Percentiles rank a stretch among this genome's conserved stretches.
These are phyloP conservation scores for Contarinia nasturtii DNA, from an alignment of 1,140 invertebrate species.

Conservation along the genomic window DNA sequence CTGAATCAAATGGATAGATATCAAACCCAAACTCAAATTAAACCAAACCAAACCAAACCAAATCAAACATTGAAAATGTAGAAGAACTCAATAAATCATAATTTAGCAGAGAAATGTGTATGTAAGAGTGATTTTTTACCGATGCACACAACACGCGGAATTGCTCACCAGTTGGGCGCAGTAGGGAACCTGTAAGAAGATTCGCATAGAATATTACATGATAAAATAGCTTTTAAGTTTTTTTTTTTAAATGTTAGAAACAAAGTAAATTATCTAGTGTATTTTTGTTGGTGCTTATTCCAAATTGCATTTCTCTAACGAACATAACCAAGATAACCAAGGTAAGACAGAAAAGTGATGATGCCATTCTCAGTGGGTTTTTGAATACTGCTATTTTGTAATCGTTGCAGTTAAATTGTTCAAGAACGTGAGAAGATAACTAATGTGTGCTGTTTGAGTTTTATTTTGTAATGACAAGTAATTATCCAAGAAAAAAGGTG, in stretches of 20 bases:
- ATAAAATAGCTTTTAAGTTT: too few relatives aligned
- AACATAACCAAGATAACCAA: too few relatives aligned
- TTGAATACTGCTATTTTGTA: too few relatives aligned
- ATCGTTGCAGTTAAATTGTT: too few relatives aligned
- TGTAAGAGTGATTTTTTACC: conserved; percentile 33
- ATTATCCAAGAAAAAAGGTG: too few relatives aligned
- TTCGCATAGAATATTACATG: conserved; percentile 5
- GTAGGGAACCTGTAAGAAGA: conserved; percentile 53
- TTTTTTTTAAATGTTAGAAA: too few relatives aligned
- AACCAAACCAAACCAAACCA: neutral
- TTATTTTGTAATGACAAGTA: too few relatives aligned
- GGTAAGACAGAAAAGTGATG: too few relatives aligned
- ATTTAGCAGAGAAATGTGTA: conserved; percentile 1
- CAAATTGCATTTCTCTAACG: neutral
- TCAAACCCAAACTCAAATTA: neutral
- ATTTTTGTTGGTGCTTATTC: neutral
- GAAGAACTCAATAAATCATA: neutral
- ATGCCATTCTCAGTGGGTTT: too few relatives aligned
- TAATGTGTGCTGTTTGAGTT: too few relatives aligned
- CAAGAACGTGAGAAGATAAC: too few relatives aligned
- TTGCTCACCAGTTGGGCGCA: conserved; percentile 79
- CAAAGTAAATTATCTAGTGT: too few relatives aligned
- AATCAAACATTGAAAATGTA: neutral
- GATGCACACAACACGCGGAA: conserved; percentile 80
- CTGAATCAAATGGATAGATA: neutral